Percentiles rank a stretch among this genome's conserved stretches.
Evolutionary conservation across 1,140 invertebrate genomes (phyloP).

Genomic region (Zaprionus inermis): DNA sequence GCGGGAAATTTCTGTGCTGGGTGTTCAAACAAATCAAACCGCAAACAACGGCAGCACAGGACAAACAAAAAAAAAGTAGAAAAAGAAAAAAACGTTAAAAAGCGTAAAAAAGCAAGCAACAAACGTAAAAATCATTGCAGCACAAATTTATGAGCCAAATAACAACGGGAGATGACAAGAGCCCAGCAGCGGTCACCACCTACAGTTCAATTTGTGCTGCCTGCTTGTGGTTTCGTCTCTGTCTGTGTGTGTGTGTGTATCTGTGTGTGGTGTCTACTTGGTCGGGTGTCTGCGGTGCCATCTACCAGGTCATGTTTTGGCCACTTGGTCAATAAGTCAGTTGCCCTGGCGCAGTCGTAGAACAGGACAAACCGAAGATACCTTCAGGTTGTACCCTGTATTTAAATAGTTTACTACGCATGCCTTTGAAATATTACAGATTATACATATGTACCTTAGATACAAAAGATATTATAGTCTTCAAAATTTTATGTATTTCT

Average conservation of each 20-base stretch:
- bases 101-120: constrained; percentile 64
- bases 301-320: constrained; percentile 55
- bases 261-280: constrained; percentile 10
- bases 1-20: constrained; percentile 51
- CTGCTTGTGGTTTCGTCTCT: constrained; percentile 48
- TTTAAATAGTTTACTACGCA: no score
- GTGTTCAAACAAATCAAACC: constrained; percentile 59
- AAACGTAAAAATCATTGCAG: constrained; percentile 77
- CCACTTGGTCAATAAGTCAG: constrained; percentile 66
- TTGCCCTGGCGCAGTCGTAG: constrained; percentile 28
- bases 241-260: background rate
- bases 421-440: no score
- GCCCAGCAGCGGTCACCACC: constrained; percentile 80
- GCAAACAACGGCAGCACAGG: constrained; percentile 28
- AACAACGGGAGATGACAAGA: constrained; percentile 82
- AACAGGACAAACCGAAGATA: background rate
- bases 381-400: background rate
- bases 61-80: constrained; percentile 18
- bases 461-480: no score
- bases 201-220: constrained; percentile 80
- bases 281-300: constrained; percentile 10
- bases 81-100: constrained; percentile 41
- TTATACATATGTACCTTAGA: no score
- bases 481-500: no score
- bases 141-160: constrained; percentile 78